Evolutionary conservation across 2,888 invertebrate species (phyloP).

Genomic region (Cryptosula pallasiana): DNA sequence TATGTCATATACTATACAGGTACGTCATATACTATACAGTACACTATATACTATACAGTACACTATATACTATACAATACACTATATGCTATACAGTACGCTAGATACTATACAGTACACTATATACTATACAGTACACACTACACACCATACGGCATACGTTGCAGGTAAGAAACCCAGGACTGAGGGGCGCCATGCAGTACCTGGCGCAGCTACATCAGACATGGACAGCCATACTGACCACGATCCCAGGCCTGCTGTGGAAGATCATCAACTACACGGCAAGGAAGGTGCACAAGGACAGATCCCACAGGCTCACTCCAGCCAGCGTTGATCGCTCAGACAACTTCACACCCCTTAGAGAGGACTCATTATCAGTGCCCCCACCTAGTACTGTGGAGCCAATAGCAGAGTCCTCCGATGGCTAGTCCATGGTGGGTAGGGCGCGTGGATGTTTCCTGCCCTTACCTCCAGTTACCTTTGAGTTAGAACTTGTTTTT

Average conservation of each 20-base stretch:
- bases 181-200: slow-evolving; percentile 9
- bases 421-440: no score
- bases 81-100: no score
- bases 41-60: no score
- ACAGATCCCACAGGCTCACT: slow-evolving; percentile 9
- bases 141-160: no score
- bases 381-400: neutral
- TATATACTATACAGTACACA: no score
- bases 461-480: no score
- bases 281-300: neutral
- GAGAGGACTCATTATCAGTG: neutral
- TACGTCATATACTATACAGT: no score
- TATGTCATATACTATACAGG: no score
- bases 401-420: neutral
- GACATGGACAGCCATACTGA: slow-evolving; percentile 9
- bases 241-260: slow-evolving; percentile 4
- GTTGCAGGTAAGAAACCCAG: slow-evolving; percentile 21
- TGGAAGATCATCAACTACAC: slow-evolving; percentile 20
- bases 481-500: no score
- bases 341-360: neutral
- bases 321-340: neutral
- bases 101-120: no score
- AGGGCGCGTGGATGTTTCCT: no score
- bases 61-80: no score
- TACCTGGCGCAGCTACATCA: slow-evolving; percentile 20